Evolutionary conservation across 1,140 invertebrate species (phyloP).

Genomic region (Dendrolimus kikuchii): DNA sequence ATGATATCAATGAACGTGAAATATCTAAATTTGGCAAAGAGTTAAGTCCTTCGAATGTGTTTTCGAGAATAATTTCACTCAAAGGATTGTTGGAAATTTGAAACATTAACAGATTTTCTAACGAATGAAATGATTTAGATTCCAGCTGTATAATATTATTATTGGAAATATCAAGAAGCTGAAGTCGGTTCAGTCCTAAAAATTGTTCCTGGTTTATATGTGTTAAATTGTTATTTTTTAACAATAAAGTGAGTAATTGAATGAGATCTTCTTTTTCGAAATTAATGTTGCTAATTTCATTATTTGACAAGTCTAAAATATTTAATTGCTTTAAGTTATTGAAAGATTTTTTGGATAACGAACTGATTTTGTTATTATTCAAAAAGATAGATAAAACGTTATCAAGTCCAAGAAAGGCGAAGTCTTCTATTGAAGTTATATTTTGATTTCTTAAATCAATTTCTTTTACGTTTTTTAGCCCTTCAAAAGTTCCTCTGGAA

Average conservation of each 20-base stretch:
- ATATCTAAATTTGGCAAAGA: conserved; percentile 35
- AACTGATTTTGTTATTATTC: conserved; percentile 34
- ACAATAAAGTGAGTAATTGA: conserved; percentile 16
- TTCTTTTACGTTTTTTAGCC: conserved; percentile 19
- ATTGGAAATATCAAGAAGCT: conserved; percentile 38
- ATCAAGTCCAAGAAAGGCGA: conserved; percentile 30
- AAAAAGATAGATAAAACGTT: conserved; percentile 22
- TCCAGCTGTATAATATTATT: conserved; percentile 37
- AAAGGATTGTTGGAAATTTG: conserved; percentile 36
- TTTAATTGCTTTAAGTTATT: conserved; percentile 21
- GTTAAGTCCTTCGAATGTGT: conserved; percentile 32
- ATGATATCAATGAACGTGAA: conserved; percentile 23
- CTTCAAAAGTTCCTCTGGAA: conserved; percentile 33
- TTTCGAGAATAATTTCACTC: conserved; percentile 19
- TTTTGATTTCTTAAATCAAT: conserved; percentile 34
- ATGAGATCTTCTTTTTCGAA: conserved; percentile 30
- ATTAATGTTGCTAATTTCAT: conserved; percentile 25
- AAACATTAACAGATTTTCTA: conserved; percentile 25
- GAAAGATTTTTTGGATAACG: conserved; percentile 30
- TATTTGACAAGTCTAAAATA: conserved; percentile 38
- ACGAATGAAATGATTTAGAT: conserved; percentile 26
- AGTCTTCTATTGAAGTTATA: conserved; percentile 29
- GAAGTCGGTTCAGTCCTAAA: conserved; percentile 17
- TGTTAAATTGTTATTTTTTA: conserved; percentile 28
- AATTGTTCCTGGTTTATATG: conserved; percentile 26